Evolutionary conservation across 37 sponge, comb jelly and placozoan genomes (phyloP), one percentile per base, ranked within the genome.

Genomic region (Chondrosia reniformis): DNA sequence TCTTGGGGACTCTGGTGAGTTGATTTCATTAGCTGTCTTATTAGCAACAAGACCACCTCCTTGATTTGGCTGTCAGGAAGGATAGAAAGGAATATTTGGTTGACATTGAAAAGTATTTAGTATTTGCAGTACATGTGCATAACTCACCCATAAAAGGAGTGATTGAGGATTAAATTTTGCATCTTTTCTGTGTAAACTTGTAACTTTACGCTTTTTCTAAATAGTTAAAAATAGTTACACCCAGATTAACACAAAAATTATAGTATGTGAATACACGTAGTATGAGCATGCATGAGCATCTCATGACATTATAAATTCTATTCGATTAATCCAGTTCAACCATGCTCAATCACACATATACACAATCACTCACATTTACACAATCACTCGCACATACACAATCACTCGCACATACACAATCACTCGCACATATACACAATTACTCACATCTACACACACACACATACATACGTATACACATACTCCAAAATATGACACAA

Each of bases 371-470:
- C 33, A 63, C 12, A 71, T 10, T 10, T 17, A 71, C 73, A 61
- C 17, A 22, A 12, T 25, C 27, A 61, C 27, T 9, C 63, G n/a
- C 27, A 22, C 63, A 61, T 22, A 71, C 55, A 49, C 40, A 34
- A 28, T 45, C 75, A 74, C 32, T 6, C 46, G 36, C n/a, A 74
- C 75, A 74, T 30, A 77, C 78, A 46, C 17, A 49, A 32, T 39
- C 33, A 77, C 10, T 10, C 25, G 40, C 38, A 56, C 22, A 71
- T 42, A 77, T 24, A 34, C 78, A 77, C 21, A 77, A 33, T 30
- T 13, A 55, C 78, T 9, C 33, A 56, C 78, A 77, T 7, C 5
- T 5, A 77, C 32, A 77, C 58, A 77, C 42, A 55, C 59, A 77
- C 67, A 66, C 38, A 33, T 9, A 66, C 38, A 66, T 39, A 66